Percentiles rank a stretch among this genome's conserved stretches.
Conservation (phyloP, 2,888 invertebrate species). For the Cheilosia grossa region DNA sequence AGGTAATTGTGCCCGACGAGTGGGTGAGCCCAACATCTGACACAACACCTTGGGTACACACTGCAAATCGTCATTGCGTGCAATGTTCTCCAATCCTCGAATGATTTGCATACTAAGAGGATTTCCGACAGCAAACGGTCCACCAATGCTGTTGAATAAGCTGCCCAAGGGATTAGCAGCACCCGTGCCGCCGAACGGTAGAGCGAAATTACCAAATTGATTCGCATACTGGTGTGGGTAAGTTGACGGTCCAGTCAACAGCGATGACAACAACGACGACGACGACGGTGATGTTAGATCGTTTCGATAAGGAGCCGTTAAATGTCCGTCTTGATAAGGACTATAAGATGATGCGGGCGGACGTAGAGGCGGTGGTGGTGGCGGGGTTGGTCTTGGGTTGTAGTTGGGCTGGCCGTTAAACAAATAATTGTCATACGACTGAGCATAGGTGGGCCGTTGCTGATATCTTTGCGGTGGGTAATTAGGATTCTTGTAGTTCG, state of each 20-base stretch:
- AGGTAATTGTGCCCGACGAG: slow-evolving; percentile 81
- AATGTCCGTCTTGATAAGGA: slow-evolving; percentile 70
- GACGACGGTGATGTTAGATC: slow-evolving; percentile 59
- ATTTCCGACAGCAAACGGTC: slow-evolving; percentile 73
- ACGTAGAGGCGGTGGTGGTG: slow-evolving; percentile 48
- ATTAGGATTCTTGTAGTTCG: slow-evolving; percentile 62
- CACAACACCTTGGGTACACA: slow-evolving; percentile 92
- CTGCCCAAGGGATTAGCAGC: slow-evolving; percentile 79
- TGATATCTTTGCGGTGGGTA: slow-evolving; percentile 74
- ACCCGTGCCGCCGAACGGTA: slow-evolving; percentile 76
- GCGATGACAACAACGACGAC: slow-evolving; percentile 19
- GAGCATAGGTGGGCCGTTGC: slow-evolving; percentile 65
- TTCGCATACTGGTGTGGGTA: slow-evolving; percentile 79
- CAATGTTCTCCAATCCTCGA: slow-evolving; percentile 85
- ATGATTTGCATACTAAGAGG: slow-evolving; percentile 81
- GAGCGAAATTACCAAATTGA: slow-evolving; percentile 81
- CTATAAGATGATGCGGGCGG: slow-evolving; percentile 48
- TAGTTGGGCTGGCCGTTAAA: slow-evolving; percentile 81
- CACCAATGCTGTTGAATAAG: slow-evolving; percentile 80
- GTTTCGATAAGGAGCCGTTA: slow-evolving; percentile 65
- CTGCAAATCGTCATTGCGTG: slow-evolving; percentile 89
- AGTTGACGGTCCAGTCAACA: slow-evolving; percentile 38
- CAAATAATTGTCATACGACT: slow-evolving; percentile 74
- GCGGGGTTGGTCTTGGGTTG: slow-evolving; percentile 68
- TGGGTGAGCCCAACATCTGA: slow-evolving; percentile 87